phyloP scores from a whole-genome alignment of 2,888 invertebrate species.

The Stenurella melanura region DNA sequence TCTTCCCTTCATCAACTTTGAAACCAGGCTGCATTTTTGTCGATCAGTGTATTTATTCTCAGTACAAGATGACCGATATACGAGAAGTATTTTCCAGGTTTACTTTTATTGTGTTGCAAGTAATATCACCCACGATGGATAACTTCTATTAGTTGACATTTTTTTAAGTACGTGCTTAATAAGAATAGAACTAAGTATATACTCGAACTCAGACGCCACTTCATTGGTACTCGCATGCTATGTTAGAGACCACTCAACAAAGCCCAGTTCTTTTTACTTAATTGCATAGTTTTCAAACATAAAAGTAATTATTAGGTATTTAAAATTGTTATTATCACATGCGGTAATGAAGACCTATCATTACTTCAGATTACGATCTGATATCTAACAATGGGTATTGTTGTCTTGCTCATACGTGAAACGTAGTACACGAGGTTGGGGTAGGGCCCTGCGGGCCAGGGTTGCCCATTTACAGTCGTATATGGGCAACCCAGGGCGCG shows the following conservation, averaged over 20 bases:
- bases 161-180: no score
- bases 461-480: conserved; percentile 29
- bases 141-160: no score
- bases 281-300: not conserved
- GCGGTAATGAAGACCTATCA: conserved; percentile 26
- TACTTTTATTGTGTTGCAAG: no score
- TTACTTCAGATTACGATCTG: conserved; percentile 30
- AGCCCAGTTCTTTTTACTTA: not conserved
- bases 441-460: conserved; percentile 29
- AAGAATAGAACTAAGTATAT: no score
- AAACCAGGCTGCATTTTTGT: no score
- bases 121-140: no score
- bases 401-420: conserved; percentile 23
- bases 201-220: no score
- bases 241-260: no score
- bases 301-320: not conserved
- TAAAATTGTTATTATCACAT: conserved; percentile 19
- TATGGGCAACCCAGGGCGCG: conserved; percentile 41
- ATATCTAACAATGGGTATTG: conserved; percentile 36
- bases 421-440: conserved; percentile 27
- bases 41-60: no score
- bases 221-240: no score
- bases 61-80: not conserved
- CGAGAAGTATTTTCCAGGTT: no score
- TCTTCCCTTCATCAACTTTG: no score